Base-by-base conservation (phyloP, 2,888 invertebrate genomes). In the Drosophila kuntzei region DNA sequence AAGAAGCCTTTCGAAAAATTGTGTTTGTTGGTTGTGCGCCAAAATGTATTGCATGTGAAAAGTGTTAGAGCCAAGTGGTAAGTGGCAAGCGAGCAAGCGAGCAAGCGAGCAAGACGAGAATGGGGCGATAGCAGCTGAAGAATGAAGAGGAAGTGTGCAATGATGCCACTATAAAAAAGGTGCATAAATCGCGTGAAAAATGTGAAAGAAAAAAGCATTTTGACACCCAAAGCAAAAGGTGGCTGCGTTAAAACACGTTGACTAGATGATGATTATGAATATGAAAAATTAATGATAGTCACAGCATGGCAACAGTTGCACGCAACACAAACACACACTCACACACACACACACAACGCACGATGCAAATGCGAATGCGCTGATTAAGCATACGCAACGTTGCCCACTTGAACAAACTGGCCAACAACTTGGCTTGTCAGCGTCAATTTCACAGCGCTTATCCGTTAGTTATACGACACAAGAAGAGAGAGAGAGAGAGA, bases 221-320 rank as follows among this genome's bases (percentile, higher is more conserved):
- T 87, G 87, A 82, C 82, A 85, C 79, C 82, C 72, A 63, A 66
- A 79, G 78, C 70, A 71, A 75, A 76, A 78, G 78, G 78, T 78
- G 74, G 57, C 49, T 46, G 44, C 54, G 79, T 71, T 75, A 66
- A 78, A 79, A 65, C 79, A 76, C 76, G 76, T 79, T 79, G 83
- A 79, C 78, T 79, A 72, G 88, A 84, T 86, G 87, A 87, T 86
- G 87, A 86, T 86, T 89, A 86, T 89, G 87, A 86, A 85, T 89
- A 89, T 86, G 86, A 89, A 89, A 89, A 87, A 87, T 89, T 89
- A 89, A 82, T 86, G 88, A 89, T 89, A 85, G 87, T 80, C 86
- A 87, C 88, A 89, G 82, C 79, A 86, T 81, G 85, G 87, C 89
- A 86, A 76, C 80, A 80, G 89, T 84, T 84, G 85, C 85, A 85